Base-by-base conservation (phyloP, 2,797 vertebrate genomes). In the Arremon brunneinucha region DNA sequence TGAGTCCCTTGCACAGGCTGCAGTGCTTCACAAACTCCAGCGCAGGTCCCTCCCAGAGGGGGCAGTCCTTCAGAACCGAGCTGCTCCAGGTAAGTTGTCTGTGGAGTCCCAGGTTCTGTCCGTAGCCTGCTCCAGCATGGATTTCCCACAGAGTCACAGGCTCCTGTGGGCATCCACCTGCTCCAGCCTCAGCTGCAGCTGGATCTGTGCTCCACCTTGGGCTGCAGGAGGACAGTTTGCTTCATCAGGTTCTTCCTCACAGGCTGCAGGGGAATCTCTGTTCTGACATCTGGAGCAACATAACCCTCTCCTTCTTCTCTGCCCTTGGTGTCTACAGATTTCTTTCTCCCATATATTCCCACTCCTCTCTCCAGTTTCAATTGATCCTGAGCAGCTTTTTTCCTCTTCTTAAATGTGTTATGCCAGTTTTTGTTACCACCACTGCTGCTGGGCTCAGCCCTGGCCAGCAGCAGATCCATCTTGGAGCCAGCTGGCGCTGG, bases 41-140 rank as follows among this genome's bases (percentile, higher is more conserved):
- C 0, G 0, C 2, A 30, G 7, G 24, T 41, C 9, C 14, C 27
- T 62, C 27, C 32, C 8, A 3, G 6, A 8, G 9, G 7, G 1
- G 5, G 2, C 19, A 43, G 16, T 49, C 32, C 32, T 69, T 63
- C 49, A 43, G 27, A 12, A 17, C 15, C 13, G 3, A 43, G 43
- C 9, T 69, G 56, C 27, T 49, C 41, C 9, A 6, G 6, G 39
- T 8, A 13, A 26, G 16, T 2, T 82, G 19, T 43, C 32, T 24
- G 0, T n/a, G 35, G 32, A 22, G 3, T 55, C 41, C 12, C 41
- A 28, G 12, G 11, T 35, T 47, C 41, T 20, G 10, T 26, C 30
- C 41, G 41, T 4, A 75, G 13, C 8, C 49, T 43, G 27, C 49
- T 55, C 49, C 27, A 69, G 16, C 27, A 81, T 0, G 0, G 62